Percentiles rank a stretch among this genome's conserved stretches.
These are phyloP conservation scores for Synergus japonicus DNA, from an alignment of 2,888 invertebrate species.

Conservation along the genomic window DNA sequence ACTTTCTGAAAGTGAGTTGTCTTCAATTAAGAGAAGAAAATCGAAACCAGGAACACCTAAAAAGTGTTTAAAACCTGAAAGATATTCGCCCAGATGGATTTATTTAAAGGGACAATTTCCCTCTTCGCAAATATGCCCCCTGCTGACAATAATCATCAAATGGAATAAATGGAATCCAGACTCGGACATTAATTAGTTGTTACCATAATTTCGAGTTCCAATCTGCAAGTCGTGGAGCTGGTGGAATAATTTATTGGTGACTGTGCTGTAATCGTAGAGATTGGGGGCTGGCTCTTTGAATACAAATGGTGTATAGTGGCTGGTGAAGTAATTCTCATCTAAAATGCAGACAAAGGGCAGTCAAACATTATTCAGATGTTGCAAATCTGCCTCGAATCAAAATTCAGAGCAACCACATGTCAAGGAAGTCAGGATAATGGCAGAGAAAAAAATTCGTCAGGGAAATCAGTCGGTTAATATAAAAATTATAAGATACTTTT, in stretches of 20 bases:
- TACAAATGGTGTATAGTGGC: neutral
- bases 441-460: too few species aligned
- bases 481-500: too few species aligned
- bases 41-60: too few species aligned
- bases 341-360: slow-evolving; percentile 21
- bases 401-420: neutral
- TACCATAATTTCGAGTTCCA: slow-evolving; percentile 27
- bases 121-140: neutral
- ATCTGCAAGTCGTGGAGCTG: slow-evolving; percentile 7
- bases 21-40: too few species aligned
- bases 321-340: slow-evolving; percentile 17
- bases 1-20: too few species aligned
- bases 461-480: too few species aligned
- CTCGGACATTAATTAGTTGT: slow-evolving; percentile 23
- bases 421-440: too few species aligned
- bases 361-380: neutral
- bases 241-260: slow-evolving; percentile 33
- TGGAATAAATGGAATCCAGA: slow-evolving; percentile 18
- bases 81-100: too few species aligned
- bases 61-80: too few species aligned
- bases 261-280: slow-evolving; percentile 26
- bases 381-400: slow-evolving; percentile 16
- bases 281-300: slow-evolving; percentile 29
- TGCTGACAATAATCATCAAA: neutral
- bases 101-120: neutral